Base-by-base conservation (phyloP, 2,113 vertebrate species). In the Coryphaenoides rupestris region DNA sequence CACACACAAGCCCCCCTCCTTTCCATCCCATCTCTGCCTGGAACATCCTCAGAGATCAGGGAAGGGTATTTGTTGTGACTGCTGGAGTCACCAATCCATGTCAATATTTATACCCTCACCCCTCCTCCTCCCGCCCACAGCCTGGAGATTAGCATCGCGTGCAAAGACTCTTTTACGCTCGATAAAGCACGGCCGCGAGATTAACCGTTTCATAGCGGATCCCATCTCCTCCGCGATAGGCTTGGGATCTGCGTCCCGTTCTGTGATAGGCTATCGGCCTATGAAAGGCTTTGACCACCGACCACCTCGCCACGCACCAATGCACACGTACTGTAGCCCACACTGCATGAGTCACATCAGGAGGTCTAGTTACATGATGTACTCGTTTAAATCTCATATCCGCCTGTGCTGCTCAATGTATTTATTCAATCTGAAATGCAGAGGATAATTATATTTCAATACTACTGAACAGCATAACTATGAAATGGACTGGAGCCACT, bases 181-280 rank as follows among this genome's bases (percentile, higher is more conserved):
- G 55, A 83, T 79, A 89, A 74, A 88, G 70, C 79, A 66, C n/a
- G 46, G 61, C 71, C 67, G 66, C 33, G 79, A 82, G 83, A 85
- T 83, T 85, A 85, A 88, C 70, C 6, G 80, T 82, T 84, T 86
- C 79, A 80, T 75, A 67, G 75, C 71, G 75, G 83, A 86, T 84
- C 75, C 78, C 17, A 47, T 46, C 16, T 60, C 4, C 0, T n/a
- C 58, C 9, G 26, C 57, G 45, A n/a, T 10, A 13, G 54, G 17
- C 70, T 66, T 61, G 3, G 6, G 33, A 6, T 40, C 33, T 10
- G 33, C 33, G 13, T 2, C 33, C 33, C 13, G 6, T 9, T n/a
- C 58, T 14, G 58, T 28, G 40, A n/a, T n/a, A 14, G 54, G 17
- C 70, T 68, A 59, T 60, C 84, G 77, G 68, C 82, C 83, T 73